These are phyloP conservation scores for Formica aserva DNA, from an alignment of 2,888 invertebrate genomes.

Conservation along the genomic window DNA sequence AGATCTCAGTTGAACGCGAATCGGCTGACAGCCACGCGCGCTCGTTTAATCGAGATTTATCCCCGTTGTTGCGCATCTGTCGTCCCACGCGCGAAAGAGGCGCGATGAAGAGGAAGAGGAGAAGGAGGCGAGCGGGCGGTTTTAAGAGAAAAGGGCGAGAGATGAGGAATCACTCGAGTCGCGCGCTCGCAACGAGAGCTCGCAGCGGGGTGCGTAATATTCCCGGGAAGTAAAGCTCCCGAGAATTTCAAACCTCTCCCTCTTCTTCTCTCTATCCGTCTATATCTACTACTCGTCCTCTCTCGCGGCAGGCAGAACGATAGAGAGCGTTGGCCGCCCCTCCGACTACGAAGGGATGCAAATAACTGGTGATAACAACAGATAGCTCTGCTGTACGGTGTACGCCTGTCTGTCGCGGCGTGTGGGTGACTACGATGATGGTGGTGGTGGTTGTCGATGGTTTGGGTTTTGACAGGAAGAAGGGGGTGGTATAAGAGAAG, in stretches of 20 bases:
- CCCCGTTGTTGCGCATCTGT: conserved; percentile 74
- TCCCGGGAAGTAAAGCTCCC: conserved; percentile 82
- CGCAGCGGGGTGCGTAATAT: conserved; percentile 80
- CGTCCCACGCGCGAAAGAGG: conserved; percentile 67
- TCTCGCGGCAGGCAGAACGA: conserved; percentile 62
- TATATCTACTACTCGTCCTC: conserved; percentile 54
- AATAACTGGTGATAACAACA: conserved; percentile 85
- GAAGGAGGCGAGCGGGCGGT: conserved; percentile 57
- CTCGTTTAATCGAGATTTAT: conserved; percentile 70
- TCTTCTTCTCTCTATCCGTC: conserved; percentile 47
- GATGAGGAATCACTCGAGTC: conserved; percentile 76
- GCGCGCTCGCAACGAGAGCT: conserved; percentile 66
- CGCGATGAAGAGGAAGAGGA: conserved; percentile 19
- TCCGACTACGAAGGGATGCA: conserved; percentile 82
- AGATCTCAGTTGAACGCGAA: background rate
- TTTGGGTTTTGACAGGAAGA: conserved; percentile 62
- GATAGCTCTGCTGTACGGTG: conserved; percentile 80
- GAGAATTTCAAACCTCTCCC: conserved; percentile 76
- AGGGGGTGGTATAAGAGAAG: conserved; percentile 53
- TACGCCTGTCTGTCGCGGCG: conserved; percentile 62
- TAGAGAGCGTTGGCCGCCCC: conserved; percentile 64
- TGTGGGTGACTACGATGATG: conserved; percentile 70
- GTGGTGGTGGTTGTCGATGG: conserved; percentile 61
- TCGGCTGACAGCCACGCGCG: conserved; percentile 26
- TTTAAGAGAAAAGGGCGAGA: conserved; percentile 70